Evolutionary conservation across 2,888 invertebrate genomes (phyloP).

Genomic region (Gisinianus flammeolus): DNA sequence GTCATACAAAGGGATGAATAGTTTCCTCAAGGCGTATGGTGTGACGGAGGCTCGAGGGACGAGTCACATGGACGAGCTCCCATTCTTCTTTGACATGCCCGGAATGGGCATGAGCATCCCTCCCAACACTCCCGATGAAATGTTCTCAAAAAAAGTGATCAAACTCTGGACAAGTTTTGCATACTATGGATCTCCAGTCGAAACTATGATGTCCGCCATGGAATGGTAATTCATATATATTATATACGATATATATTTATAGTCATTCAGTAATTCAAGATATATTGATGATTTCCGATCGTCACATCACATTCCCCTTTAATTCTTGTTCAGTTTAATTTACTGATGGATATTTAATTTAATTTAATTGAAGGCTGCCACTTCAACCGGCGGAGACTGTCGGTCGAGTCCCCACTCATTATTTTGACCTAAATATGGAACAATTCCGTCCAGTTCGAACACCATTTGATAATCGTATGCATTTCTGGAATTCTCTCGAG

Average conservation of each 20-base stretch:
- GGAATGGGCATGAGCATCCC: constrained; percentile 8
- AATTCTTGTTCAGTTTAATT: too few relatives aligned
- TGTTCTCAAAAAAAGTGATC: constrained; percentile 33
- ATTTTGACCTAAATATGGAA: constrained; percentile 17
- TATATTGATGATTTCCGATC: too few relatives aligned
- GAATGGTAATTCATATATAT: too few relatives aligned
- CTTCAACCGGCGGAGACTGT: constrained; percentile 31
- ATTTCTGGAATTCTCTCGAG: constrained; percentile 34
- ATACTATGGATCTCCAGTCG: constrained; percentile 30
- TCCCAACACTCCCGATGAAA: constrained; percentile 20
- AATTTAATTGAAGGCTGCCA: too few relatives aligned
- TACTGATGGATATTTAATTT: too few relatives aligned
- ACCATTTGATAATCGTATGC: constrained; percentile 34
- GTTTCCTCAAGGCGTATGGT: constrained; percentile 21
- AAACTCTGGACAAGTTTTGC: constrained; percentile 27
- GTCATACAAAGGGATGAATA: constrained; percentile 16
- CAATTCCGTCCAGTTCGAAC: constrained; percentile 23
- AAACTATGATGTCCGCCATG: constrained; percentile 26
- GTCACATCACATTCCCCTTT: too few relatives aligned
- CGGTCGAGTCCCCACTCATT: constrained; percentile 32
- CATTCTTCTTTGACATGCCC: constrained; percentile 7
- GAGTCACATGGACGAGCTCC: constrained; percentile 16
- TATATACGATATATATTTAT: too few relatives aligned
- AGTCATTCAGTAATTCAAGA: too few relatives aligned
- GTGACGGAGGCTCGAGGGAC: constrained; percentile 24